A percentile compares a stretch with the other conserved stretches of the same genome.
Conservation (phyloP, 2,797 vertebrate genomes). For the Etheostoma perlongum region DNA sequence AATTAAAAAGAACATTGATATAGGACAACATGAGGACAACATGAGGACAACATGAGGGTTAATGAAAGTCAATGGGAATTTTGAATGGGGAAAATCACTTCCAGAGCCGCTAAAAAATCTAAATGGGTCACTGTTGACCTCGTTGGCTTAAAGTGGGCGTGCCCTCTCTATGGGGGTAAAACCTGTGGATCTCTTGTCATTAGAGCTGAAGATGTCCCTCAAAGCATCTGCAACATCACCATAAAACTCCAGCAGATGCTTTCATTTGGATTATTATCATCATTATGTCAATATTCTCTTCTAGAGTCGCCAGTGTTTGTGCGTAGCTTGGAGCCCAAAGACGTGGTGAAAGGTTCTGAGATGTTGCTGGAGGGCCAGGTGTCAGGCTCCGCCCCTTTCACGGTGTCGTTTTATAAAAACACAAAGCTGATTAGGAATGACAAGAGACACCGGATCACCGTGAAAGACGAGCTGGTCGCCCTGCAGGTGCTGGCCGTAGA, state of each 20-base stretch:
- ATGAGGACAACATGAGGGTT: too few relatives aligned
- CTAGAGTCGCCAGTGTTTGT: slow-evolving; percentile 93
- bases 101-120: too few relatives aligned
- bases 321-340: slow-evolving; percentile 91
- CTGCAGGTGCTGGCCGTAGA: slow-evolving; percentile 93
- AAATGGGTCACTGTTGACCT: too few relatives aligned
- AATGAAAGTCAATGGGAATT: too few relatives aligned
- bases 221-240: neutral
- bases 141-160: neutral
- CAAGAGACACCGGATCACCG: slow-evolving; percentile 92
- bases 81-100: too few relatives aligned
- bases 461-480: slow-evolving; percentile 88
- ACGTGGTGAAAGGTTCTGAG: slow-evolving; percentile 95
- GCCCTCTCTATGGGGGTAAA: slow-evolving; percentile 7
- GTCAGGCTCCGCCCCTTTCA: slow-evolving; percentile 93
- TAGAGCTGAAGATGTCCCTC: slow-evolving; percentile 4
- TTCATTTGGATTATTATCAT: neutral
- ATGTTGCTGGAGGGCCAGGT: slow-evolving; percentile 91
- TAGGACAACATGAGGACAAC: too few relatives aligned
- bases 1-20: too few relatives aligned
- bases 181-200: neutral
- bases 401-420: slow-evolving; percentile 93
- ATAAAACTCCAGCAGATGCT: neutral
- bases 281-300: slow-evolving; percentile 67
- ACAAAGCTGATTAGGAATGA: slow-evolving; percentile 91